Base-by-base conservation (phyloP, 2,113 vertebrate species). In the Donacobius atricapilla region DNA sequence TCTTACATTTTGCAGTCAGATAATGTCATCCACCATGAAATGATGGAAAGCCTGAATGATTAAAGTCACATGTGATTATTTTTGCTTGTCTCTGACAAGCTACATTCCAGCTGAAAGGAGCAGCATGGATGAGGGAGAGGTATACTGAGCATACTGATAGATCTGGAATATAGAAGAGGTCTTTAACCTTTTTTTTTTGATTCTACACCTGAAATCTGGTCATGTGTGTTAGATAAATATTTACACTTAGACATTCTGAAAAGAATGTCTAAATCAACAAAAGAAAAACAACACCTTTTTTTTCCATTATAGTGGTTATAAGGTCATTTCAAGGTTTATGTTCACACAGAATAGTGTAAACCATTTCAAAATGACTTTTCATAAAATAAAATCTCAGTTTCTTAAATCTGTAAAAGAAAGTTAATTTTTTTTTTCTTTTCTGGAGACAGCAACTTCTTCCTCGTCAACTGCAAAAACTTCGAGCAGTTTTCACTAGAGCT, bases 401-500 rank as follows among this genome's bases (percentile, higher is more conserved):
- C 60, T 72, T 87, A 87, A 69, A 91, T 76, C 58, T 80, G n/a
- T 79, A 58, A 77, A 76, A 80, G 15, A 90, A 93, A 28, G 45
- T 54, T 91, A 72, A 94, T 25, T 37, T 64, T 56, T 50, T 64
- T 50, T 92, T 73, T 80, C n/a, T 57, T 60, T 53, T 11, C 81
- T 57, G 19, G 37, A 92, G 80, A 95, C 40, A 92, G 47, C 28
- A 94, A 77, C 92, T 97, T 96, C 90, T 95, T 90, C 71, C 64
- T 96, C 3, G 21, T 86, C 57, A 81, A 91, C 63, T 79, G 70
- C 87, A 96, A 90, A 93, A 96, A 93, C 90, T 90, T 94, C 56
- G 93, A 83, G 92, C 77, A 82, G 87, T 89, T 97, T 96, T 94
- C 84, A 63, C 92, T 96, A 87, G 75, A 96, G 94, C 93, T 95